phyloP scores from a whole-genome alignment of 1,140 invertebrate genomes.

The Drosophila melanogaster region DNA sequence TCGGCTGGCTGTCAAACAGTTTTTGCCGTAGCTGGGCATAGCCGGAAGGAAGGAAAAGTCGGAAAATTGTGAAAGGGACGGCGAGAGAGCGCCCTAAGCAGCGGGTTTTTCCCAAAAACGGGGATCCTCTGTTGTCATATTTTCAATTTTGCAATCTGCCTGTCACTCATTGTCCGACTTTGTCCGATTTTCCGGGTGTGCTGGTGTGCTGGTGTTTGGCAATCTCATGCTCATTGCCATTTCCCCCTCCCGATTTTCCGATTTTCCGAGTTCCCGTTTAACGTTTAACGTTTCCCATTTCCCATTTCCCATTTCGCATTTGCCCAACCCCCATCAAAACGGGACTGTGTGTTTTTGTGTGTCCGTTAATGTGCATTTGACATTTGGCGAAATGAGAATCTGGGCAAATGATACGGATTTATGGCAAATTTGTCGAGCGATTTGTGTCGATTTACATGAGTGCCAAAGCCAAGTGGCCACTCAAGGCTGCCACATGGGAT shows the following conservation, averaged over 20 bases:
- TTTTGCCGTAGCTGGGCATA: constrained; percentile 40
- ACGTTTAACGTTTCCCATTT: too few species aligned
- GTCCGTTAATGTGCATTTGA: constrained; percentile 77
- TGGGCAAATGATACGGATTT: constrained; percentile 79
- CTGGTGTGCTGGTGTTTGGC: constrained; percentile 38
- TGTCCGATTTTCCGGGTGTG: constrained; percentile 16
- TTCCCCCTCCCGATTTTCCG: not conserved
- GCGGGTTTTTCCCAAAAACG: constrained; percentile 29
- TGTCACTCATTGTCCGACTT: constrained; percentile 35
- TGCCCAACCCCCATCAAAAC: constrained; percentile 62
- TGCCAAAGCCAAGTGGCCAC: constrained; percentile 80
- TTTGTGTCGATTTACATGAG: constrained; percentile 79
- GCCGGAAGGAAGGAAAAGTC: constrained; percentile 35
- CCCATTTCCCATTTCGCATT: constrained; percentile 3
- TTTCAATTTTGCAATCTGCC: constrained; percentile 75
- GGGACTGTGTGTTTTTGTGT: constrained; percentile 23
- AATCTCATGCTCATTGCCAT: constrained; percentile 55
- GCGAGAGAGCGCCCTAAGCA: constrained; percentile 41
- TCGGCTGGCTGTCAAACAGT: constrained; percentile 62
- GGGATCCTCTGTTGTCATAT: constrained; percentile 68
- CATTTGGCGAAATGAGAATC: constrained; percentile 79
- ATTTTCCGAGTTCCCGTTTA: not conserved
- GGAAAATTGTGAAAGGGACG: constrained; percentile 11
- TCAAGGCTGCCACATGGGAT: constrained; percentile 48
- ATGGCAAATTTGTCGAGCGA: constrained; percentile 79